Percentiles rank a stretch among this genome's conserved stretches.
phyloP scores from a whole-genome alignment of 2,888 invertebrate genomes.

The Rhagium mordax region DNA sequence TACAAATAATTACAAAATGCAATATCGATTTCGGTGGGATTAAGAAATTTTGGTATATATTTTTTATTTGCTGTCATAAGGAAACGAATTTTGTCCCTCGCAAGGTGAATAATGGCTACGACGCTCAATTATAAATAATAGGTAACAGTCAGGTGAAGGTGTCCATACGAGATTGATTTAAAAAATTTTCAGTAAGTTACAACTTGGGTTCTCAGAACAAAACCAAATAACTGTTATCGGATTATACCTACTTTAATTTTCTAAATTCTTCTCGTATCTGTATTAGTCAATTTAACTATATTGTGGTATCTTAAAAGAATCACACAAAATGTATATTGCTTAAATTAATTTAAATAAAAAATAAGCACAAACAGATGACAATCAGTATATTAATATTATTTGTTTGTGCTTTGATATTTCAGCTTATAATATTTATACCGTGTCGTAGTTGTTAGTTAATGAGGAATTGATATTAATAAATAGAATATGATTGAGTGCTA shows the following conservation, averaged over 20 bases:
- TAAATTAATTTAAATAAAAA: slow-evolving; percentile 12
- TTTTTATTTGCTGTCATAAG: slow-evolving; percentile 6
- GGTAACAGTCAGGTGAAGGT: slow-evolving; percentile 19
- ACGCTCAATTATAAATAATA: slow-evolving; percentile 55
- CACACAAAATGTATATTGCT: slow-evolving; percentile 4
- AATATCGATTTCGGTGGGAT: slow-evolving; percentile 10
- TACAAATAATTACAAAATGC: background rate
- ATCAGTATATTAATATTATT: slow-evolving; percentile 49
- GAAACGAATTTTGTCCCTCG: slow-evolving; percentile 24
- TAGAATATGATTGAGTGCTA: background rate
- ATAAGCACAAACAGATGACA: slow-evolving; percentile 55
- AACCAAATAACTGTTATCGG: background rate
- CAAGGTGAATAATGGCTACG: slow-evolving; percentile 46
- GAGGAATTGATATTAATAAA: slow-evolving; percentile 25
- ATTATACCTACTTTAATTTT: background rate
- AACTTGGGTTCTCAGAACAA: background rate
- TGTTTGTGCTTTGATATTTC: slow-evolving; percentile 48
- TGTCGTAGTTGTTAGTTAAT: slow-evolving; percentile 11
- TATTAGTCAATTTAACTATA: slow-evolving; percentile 31
- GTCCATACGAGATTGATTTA: background rate
- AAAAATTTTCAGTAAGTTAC: background rate
- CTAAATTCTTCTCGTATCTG: slow-evolving; percentile 2
- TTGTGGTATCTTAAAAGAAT: background rate
- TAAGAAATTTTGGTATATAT: slow-evolving; percentile 33
- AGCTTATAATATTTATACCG: slow-evolving; percentile 26